A percentile compares a stretch with the other conserved stretches of the same genome.
Conservation (phyloP, 2,797 vertebrate genomes). For the Centroberyx gerrardi region DNA sequence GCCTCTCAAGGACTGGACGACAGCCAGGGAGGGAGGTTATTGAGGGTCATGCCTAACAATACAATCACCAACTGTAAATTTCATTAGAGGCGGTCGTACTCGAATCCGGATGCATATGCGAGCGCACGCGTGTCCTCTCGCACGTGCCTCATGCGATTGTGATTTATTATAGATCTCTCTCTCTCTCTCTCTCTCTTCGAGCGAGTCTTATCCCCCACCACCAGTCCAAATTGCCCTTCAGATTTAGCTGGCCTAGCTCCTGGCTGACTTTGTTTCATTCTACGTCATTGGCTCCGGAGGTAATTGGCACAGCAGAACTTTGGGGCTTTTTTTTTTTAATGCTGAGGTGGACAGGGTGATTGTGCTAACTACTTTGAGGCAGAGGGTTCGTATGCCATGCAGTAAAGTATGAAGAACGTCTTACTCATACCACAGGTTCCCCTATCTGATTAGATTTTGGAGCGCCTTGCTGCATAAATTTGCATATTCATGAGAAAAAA, state of each 20-base stretch:
- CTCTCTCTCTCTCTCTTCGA: neutral
- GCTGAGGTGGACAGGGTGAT: neutral
- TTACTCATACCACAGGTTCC: no score
- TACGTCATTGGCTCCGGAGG: neutral
- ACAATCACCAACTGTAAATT: slow-evolving; percentile 27
- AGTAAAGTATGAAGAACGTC: neutral
- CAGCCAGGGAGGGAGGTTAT: slow-evolving; percentile 44
- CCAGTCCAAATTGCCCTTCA: slow-evolving; percentile 17
- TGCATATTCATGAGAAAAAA: no score
- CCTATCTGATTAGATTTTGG: no score
- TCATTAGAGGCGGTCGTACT: slow-evolving; percentile 29
- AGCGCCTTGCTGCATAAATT: no score
- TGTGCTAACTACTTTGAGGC: neutral
- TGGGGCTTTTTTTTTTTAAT: neutral
- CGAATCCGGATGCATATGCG: neutral
- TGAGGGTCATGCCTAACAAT: slow-evolving; percentile 40
- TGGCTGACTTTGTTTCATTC: slow-evolving; percentile 8
- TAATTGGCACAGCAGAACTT: neutral
- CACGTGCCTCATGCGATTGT: slow-evolving; percentile 9
- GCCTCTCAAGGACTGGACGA: slow-evolving; percentile 41
- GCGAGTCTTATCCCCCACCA: neutral
- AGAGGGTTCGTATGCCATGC: neutral
- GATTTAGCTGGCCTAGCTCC: slow-evolving; percentile 17
- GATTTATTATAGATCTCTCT: slow-evolving; percentile 1
- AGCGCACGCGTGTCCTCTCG: neutral